Conservation (phyloP, 2,113 vertebrate genomes). For the Labeo catla region DNA sequence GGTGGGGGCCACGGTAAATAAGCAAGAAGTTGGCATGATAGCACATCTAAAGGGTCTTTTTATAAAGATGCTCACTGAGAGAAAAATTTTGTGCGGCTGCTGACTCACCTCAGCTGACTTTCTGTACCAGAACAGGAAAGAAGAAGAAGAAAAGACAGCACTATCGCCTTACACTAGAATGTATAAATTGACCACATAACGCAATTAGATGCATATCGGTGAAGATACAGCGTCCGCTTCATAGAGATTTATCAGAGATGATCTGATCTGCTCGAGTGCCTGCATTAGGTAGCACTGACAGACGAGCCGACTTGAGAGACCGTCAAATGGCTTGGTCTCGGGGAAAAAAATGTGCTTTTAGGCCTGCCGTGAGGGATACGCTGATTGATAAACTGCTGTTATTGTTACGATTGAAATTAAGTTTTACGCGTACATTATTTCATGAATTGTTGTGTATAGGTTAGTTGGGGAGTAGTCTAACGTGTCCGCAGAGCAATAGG, state of each 20-base stretch:
- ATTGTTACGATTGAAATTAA: neutral
- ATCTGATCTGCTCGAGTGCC: slow-evolving; percentile 34
- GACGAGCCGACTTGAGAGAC: neutral
- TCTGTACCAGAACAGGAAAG: neutral
- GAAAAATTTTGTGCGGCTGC: neutral
- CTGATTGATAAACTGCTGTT: neutral
- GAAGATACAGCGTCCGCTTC: slow-evolving; percentile 6
- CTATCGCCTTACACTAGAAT: slow-evolving; percentile 9
- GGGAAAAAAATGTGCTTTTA: neutral
- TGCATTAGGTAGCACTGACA: slow-evolving; percentile 10
- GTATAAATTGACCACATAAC: neutral
- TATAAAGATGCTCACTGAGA: neutral
- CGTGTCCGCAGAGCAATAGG: slow-evolving; percentile 54
- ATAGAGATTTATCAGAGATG: neutral
- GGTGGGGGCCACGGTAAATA: slow-evolving; percentile 52
- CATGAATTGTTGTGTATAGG: slow-evolving; percentile 4
- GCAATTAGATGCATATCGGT: slow-evolving; percentile 15
- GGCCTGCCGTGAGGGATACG: neutral
- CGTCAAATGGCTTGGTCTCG: slow-evolving; percentile 3
- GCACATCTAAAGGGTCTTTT: neutral
- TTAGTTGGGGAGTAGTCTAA: slow-evolving; percentile 42
- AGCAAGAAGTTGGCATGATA: slow-evolving; percentile 13
- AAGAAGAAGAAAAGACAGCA: neutral
- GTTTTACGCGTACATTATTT: neutral
- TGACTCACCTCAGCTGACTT: slow-evolving; percentile 24